Percentiles rank a stretch among this genome's conserved stretches.
These are phyloP conservation scores for Graptemys geographica DNA, from an alignment of 2,797 vertebrate species.

Conservation along the genomic window DNA sequence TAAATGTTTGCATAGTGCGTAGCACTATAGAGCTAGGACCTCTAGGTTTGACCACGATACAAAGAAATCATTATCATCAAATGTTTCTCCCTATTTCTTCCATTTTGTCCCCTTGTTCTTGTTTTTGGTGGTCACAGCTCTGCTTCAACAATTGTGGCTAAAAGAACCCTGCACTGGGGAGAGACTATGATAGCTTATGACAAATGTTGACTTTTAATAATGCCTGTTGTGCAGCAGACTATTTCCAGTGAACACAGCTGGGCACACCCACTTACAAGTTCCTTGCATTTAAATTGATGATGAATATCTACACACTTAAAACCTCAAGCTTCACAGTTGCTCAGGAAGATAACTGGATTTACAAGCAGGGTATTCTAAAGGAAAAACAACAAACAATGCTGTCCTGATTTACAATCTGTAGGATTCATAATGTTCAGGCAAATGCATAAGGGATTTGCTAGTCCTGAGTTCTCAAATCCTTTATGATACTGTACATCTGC, in stretches of 20 bases:
- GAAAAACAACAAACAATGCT: not conserved
- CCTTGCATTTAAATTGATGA: not conserved
- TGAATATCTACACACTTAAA: not conserved
- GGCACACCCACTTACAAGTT: not conserved
- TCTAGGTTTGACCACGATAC: not conserved
- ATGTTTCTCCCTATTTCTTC: not conserved
- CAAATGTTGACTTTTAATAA: not conserved
- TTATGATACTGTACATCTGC: not conserved
- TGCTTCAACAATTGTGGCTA: not conserved
- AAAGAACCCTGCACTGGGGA: not conserved
- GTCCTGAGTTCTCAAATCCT: not conserved
- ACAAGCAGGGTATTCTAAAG: constrained; percentile 3
- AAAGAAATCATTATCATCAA: constrained; percentile 13
- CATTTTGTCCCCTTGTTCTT: not conserved
- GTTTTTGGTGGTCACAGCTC: not conserved
- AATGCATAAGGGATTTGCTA: not conserved
- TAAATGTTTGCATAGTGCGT: not conserved
- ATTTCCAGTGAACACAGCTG: not conserved
- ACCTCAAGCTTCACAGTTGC: not conserved
- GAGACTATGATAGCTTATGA: not conserved
- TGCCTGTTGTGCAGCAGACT: not conserved
- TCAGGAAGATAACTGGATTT: not conserved
- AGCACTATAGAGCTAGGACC: not conserved
- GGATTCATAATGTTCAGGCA: not conserved
- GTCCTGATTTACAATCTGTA: not conserved